Evolutionary conservation across 2,888 invertebrate genomes (phyloP).

Genomic region (Scaptomyza reducta): DNA sequence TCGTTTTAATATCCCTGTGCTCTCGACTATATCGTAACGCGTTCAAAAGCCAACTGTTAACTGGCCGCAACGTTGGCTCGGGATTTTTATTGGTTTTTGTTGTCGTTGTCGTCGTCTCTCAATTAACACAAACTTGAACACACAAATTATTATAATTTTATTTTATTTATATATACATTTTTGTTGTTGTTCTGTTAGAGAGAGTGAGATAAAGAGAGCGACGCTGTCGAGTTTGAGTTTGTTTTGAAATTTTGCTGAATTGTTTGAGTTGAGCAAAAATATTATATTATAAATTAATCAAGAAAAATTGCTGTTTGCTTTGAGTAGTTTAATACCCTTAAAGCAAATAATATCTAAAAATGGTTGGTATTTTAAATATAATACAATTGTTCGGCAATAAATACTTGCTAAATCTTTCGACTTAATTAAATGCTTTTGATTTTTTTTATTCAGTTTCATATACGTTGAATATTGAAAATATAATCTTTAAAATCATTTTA

Average conservation of each 20-base stretch:
- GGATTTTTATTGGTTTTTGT: conserved; percentile 62
- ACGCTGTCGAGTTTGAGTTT: conserved; percentile 37
- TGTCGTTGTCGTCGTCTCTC: conserved; percentile 26
- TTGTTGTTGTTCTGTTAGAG: conserved; percentile 1
- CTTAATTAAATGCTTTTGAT: too few species aligned
- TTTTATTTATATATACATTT: conserved; percentile 3
- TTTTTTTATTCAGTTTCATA: too few species aligned
- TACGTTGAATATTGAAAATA: too few species aligned
- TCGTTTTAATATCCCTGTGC: too few species aligned
- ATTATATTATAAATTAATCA: conserved; percentile 17
- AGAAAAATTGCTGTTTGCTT: conserved; percentile 29
- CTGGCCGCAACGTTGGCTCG: conserved; percentile 43
- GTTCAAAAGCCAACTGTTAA: conserved; percentile 53
- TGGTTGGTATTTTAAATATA: background rate
- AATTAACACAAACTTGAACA: conserved; percentile 52
- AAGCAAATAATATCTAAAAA: background rate
- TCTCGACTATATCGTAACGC: conserved; percentile 48
- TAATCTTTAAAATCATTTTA: too few species aligned
- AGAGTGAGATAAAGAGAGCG: conserved; percentile 21
- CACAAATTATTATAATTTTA: conserved; percentile 22
- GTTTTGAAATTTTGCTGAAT: conserved; percentile 34
- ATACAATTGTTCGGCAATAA: too few species aligned
- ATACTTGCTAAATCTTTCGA: background rate
- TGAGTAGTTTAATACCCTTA: conserved; percentile 27
- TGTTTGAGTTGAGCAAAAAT: conserved; percentile 5